Evolutionary conservation across 2,797 vertebrate genomes (phyloP), one percentile per base, ranked within the genome.

Genomic region (Sebastes aleutianus): DNA sequence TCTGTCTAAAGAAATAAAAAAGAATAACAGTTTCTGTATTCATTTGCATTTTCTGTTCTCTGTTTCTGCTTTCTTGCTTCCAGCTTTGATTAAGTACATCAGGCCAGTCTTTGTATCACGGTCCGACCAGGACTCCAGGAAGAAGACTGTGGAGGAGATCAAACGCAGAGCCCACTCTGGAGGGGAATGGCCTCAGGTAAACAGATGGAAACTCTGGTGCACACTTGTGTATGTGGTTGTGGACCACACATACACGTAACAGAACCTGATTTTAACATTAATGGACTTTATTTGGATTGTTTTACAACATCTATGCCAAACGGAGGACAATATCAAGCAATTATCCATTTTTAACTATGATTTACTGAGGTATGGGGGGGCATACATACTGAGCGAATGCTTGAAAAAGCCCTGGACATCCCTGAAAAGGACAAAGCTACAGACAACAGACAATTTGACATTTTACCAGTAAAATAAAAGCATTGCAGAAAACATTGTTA

Each of bases 131-230:
- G 95, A 99, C 91, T 99, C 98, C 53, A 97, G 98, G 50, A 96
- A 97, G 90, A 99, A 97, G 91, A 99, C 99, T 0, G 99, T 99
- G 80, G 99, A 99, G 85, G 98, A 99, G 92, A 99, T 99, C 84
- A 97, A 92, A 89, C 95, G 96, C 18, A 96, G 98, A 85, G 98
- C 98, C 12, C 97, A 96, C 76, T 97, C 97, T 7, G 92, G 94
- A 39, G 98, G 97, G 65, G 96, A 95, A 88, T 99, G 98, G 98
- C 98, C 98, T 76, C 98, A 99, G 97, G 98, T 99, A 95, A 77
- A 76, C 36, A 5, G 6, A 59, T 22, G 6, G 16, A 27, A 50
- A 26, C 53, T 13, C 2, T 43, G 50, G 6, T 47, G 22, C 31
- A 54, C 16, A 47, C 31, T 3, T 54, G 20, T 27, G 20, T 20